These are phyloP conservation scores for Eonycteris spelaea DNA, from an alignment of 2,113 vertebrate species.

Conservation along the genomic window DNA sequence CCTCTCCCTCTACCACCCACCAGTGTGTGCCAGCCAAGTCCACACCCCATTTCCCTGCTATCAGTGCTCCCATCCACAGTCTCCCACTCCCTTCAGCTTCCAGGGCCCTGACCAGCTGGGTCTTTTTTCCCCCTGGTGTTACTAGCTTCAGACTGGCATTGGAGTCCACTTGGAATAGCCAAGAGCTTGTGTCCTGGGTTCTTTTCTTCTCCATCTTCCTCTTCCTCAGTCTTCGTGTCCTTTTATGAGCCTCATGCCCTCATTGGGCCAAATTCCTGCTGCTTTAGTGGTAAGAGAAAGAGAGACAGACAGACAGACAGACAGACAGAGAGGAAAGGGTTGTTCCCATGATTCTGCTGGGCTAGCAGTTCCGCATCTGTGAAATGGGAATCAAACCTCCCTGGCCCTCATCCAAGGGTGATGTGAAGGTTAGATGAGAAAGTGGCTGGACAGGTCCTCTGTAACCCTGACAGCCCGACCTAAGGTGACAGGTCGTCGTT, in stretches of 20 bases:
- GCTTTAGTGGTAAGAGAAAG: neutral
- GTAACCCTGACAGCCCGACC: too few species aligned
- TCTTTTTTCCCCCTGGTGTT: neutral
- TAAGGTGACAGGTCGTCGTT: neutral
- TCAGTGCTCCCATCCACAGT: neutral
- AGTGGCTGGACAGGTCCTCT: too few species aligned
- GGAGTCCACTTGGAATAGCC: neutral
- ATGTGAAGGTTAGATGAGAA: neutral
- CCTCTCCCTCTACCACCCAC: neutral
- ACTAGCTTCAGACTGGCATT: neutral
- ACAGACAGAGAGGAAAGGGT: too few species aligned
- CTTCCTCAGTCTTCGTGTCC: neutral
- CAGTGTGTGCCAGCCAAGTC: neutral
- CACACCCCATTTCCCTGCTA: neutral
- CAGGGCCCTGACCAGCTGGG: neutral
- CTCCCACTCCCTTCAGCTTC: neutral
- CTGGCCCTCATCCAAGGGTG: neutral
- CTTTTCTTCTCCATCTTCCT: neutral
- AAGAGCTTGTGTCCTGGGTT: neutral
- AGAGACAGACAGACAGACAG: neutral
- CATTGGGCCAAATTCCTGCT: neutral
- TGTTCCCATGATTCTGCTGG: fast-evolving
- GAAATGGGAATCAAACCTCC: neutral
- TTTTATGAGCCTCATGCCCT: neutral
- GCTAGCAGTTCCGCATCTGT: neutral